Percentiles rank a stretch among this genome's conserved stretches.
Evolutionary conservation across 2,113 vertebrate genomes (phyloP).

Genomic region (Lampris incognitus): DNA sequence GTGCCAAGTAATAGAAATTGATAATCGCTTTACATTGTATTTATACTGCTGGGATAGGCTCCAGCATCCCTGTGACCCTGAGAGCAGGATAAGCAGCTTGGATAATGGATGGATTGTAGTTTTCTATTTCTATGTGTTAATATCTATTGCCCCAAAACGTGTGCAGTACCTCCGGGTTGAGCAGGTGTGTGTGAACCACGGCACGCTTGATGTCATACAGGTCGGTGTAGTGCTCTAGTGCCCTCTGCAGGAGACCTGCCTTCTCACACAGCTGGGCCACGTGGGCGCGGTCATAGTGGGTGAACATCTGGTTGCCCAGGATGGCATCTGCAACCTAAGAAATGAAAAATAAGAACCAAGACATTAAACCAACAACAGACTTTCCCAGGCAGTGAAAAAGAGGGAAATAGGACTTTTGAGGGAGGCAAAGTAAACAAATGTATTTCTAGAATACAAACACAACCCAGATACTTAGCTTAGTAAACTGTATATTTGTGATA

Average conservation of each 20-base stretch:
- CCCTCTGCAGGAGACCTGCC: slow-evolving; percentile 95
- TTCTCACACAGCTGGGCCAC: slow-evolving; percentile 99
- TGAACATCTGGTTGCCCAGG: slow-evolving; percentile 99
- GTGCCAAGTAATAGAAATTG: no score
- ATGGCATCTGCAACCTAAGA: slow-evolving; percentile 96
- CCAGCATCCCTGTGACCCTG: no score
- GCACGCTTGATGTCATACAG: slow-evolving; percentile 98
- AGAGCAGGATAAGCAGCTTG: no score
- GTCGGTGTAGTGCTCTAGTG: slow-evolving; percentile 97
- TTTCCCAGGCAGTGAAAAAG: neutral
- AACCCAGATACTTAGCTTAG: neutral
- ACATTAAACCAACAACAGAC: slow-evolving; percentile 1
- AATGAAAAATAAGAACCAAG: slow-evolving; percentile 6
- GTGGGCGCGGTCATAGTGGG: slow-evolving; percentile 97
- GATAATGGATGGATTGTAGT: no score
- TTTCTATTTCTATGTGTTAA: neutral
- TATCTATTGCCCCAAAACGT: neutral
- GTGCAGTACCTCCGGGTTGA: slow-evolving; percentile 92
- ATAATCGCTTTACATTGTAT: no score
- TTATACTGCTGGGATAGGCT: no score
- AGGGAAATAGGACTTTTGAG: neutral
- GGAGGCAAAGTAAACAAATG: neutral
- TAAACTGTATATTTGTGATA: neutral
- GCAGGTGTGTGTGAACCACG: slow-evolving; percentile 97
- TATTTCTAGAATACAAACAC: neutral